phyloP scores from a whole-genome alignment of 2,888 invertebrate genomes.

The Mechanitis mazaeus region DNA sequence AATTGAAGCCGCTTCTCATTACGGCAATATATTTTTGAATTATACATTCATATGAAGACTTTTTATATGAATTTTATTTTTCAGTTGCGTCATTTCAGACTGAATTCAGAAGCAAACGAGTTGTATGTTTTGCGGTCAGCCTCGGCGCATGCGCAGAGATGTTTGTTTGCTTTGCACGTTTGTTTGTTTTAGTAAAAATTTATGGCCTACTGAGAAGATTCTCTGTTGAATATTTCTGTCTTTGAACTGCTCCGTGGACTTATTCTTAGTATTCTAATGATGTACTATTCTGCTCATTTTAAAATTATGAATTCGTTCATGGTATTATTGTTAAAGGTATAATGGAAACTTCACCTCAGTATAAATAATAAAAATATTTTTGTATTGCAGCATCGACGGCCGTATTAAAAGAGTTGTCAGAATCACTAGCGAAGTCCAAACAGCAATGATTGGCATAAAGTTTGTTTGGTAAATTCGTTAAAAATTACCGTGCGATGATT shows the following conservation, averaged over 20 bases:
- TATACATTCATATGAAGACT: background rate
- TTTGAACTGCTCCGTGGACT: conserved; percentile 47
- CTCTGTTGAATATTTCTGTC: conserved; percentile 42
- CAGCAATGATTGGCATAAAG: conserved; percentile 23
- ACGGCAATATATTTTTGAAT: conserved; percentile 1
- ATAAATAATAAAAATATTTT: no score
- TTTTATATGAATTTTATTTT: background rate
- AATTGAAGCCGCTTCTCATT: background rate
- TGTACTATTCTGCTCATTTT: conserved; percentile 2
- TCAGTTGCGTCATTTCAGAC: background rate
- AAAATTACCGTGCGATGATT: conserved; percentile 29
- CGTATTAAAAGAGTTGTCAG: background rate
- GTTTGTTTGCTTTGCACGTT: conserved; percentile 53
- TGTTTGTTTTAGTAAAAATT: conserved; percentile 69
- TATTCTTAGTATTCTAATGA: conserved; percentile 23
- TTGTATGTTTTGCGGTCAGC: conserved; percentile 22
- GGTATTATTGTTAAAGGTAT: no score
- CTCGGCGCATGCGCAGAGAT: conserved; percentile 43
- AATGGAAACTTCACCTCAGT: no score
- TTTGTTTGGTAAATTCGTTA: conserved; percentile 27
- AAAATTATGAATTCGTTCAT: conserved; percentile 7
- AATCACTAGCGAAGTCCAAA: conserved; percentile 15
- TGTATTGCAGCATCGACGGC: background rate
- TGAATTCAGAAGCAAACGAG: background rate
- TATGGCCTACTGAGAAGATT: conserved; percentile 56